Percentiles rank a stretch among this genome's conserved stretches.
phyloP scores from a whole-genome alignment of 2,113 vertebrate species.

The Erythrolamprus reginae region DNA sequence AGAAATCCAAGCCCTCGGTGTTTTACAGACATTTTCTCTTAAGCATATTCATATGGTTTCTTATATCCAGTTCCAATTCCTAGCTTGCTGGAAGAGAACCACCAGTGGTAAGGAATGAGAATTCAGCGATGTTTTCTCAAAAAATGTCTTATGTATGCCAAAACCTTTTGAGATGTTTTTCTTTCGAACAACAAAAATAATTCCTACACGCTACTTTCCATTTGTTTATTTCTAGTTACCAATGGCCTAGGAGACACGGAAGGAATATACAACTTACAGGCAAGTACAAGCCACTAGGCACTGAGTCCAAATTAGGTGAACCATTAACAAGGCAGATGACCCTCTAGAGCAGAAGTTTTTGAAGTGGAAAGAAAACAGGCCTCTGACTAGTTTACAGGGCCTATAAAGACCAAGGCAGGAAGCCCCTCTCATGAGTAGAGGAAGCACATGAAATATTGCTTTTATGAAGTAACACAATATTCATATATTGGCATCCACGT shows the following conservation, averaged over 20 bases:
- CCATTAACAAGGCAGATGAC: not conserved
- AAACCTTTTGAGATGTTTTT: not conserved
- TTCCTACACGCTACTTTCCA: conserved; percentile 9
- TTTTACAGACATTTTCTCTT: not conserved
- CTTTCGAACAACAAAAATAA: not conserved
- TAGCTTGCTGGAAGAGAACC: not conserved
- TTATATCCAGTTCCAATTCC: not conserved
- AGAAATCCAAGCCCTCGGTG: not conserved
- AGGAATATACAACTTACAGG: conserved; percentile 47
- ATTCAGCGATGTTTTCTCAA: not conserved
- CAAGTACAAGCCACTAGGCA: conserved; percentile 38
- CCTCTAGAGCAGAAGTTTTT: not conserved
- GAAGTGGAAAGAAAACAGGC: not conserved
- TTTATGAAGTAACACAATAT: conserved; percentile 26
- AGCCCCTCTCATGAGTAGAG: not conserved
- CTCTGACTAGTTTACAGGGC: conserved; percentile 7
- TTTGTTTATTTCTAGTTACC: conserved; percentile 36
- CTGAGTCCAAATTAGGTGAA: not conserved
- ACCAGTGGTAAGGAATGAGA: not conserved
- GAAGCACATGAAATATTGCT: conserved; percentile 4
- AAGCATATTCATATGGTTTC: not conserved
- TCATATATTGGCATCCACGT: conserved; percentile 24
- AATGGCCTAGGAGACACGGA: conserved; percentile 36
- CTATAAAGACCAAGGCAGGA: not conserved
- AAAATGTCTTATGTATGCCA: not conserved